Evolutionary conservation across 2,113 vertebrate species (phyloP).

Genomic region (Poeciliopsis retropinna): DNA sequence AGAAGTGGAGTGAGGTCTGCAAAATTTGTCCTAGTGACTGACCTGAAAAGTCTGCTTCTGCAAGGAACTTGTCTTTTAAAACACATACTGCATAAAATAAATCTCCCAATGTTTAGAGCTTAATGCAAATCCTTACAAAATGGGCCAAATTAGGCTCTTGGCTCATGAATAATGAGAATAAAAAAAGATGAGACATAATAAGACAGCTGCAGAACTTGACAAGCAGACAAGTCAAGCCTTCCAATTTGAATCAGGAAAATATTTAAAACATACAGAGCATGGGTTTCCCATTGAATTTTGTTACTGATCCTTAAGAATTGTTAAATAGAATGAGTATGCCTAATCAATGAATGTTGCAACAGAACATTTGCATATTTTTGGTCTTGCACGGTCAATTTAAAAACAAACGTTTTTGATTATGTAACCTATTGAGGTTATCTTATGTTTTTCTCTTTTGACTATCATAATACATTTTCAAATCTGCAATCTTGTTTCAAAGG

Average conservation of each 20-base stretch:
- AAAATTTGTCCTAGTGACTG: no score
- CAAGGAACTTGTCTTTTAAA: no score
- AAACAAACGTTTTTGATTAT: background rate
- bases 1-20: no score
- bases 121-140: background rate
- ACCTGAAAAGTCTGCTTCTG: no score
- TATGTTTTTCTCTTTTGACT: background rate
- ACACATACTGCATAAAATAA: no score
- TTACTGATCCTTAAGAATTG: background rate
- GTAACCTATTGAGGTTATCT: background rate
- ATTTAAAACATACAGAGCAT: background rate
- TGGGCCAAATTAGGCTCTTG: background rate
- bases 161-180: background rate
- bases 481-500: background rate
- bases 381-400: background rate
- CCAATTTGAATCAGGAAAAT: background rate
- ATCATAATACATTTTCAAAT: background rate
- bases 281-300: background rate
- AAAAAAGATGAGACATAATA: background rate
- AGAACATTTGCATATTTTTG: background rate
- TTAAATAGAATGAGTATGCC: background rate
- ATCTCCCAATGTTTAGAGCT: background rate
- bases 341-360: background rate
- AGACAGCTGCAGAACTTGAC: background rate
- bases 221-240: background rate